Evolutionary conservation across 2,113 vertebrate species (phyloP), one percentile per base, ranked within the genome.

Genomic region (Agelaius phoeniceus): DNA sequence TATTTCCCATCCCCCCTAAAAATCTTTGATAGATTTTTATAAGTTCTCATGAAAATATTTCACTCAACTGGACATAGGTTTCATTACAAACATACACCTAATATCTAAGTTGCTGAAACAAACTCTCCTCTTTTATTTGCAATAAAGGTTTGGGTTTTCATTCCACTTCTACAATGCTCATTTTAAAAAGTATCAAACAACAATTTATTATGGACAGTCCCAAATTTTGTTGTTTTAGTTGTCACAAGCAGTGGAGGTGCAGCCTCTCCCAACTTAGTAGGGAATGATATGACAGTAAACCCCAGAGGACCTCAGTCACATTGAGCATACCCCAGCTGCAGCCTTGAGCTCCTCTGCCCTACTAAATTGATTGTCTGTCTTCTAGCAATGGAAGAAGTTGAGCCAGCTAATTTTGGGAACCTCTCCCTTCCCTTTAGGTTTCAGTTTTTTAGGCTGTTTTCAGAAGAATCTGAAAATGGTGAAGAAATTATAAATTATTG

Each of bases 271-370:
- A 65, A 0, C 23, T 57, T 63, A 10, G 39, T 39, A 43, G 28
- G 37, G 33, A 84, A 22, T 22, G 15, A 5, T 58, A 6, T 49
- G 55, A 30, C 15, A 75, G 20, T 21, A 67, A 54, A 20, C 1
- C 7, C 27, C 16, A 46, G 41, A 67, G 7, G 23, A 82, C 10
- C 20, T 55, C 43, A 28, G 22, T 33, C 37, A 54, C 16, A 19
- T 35, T 0, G 0, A 49, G 7, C 17, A n/a, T 13, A 54, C 6
- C 6, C 52, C 26, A 24, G 58, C 51, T 66, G 27, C 69, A 89
- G 19, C 43, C 39, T 78, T 0, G 0, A 63, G 27, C 21, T 84
- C 21, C 20, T 71, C 31, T 89, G 28, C 39, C 24, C 39, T 84
- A 2, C 39, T 10, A 39, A 78, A 16, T 1, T 72, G 30, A 1